These are phyloP conservation scores for Asobara japonica DNA, from an alignment of 1,140 invertebrate genomes.

Conservation along the genomic window DNA sequence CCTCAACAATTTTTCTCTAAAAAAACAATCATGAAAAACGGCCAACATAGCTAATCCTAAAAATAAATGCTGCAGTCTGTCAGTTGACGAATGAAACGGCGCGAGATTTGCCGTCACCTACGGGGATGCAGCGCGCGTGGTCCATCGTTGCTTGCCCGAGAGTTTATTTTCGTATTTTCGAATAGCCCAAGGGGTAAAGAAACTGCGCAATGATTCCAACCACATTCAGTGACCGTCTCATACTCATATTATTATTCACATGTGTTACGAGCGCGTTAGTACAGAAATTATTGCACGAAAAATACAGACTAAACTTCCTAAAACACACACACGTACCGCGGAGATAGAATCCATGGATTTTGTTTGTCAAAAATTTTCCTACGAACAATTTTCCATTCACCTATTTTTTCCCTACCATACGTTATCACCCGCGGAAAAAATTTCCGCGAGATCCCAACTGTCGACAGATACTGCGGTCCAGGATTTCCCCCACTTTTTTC, in stretches of 20 bases:
- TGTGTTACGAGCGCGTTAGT: too few relatives aligned
- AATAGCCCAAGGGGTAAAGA: background rate
- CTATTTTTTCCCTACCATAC: too few relatives aligned
- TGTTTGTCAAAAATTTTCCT: too few relatives aligned
- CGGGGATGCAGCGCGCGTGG: conserved; percentile 12
- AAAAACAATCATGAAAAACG: background rate
- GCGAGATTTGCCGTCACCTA: background rate
- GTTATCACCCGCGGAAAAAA: too few relatives aligned
- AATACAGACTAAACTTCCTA: too few relatives aligned
- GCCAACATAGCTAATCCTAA: background rate
- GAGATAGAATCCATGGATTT: too few relatives aligned
- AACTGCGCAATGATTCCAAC: background rate
- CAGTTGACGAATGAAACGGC: conserved; percentile 15
- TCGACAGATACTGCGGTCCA: too few relatives aligned
- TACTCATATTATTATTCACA: too few relatives aligned
- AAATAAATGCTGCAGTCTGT: conserved; percentile 13
- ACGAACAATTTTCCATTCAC: background rate
- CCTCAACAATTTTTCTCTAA: background rate
- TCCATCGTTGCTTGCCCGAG: background rate
- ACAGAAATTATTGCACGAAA: too few relatives aligned
- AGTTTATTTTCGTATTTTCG: conserved; percentile 11
- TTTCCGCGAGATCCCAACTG: too few relatives aligned
- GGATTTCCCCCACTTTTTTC: background rate
- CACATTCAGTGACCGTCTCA: background rate
- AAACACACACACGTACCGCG: too few relatives aligned